These are phyloP conservation scores for Drosophila asahinai DNA, from an alignment of 1,140 invertebrate genomes.

Conservation along the genomic window DNA sequence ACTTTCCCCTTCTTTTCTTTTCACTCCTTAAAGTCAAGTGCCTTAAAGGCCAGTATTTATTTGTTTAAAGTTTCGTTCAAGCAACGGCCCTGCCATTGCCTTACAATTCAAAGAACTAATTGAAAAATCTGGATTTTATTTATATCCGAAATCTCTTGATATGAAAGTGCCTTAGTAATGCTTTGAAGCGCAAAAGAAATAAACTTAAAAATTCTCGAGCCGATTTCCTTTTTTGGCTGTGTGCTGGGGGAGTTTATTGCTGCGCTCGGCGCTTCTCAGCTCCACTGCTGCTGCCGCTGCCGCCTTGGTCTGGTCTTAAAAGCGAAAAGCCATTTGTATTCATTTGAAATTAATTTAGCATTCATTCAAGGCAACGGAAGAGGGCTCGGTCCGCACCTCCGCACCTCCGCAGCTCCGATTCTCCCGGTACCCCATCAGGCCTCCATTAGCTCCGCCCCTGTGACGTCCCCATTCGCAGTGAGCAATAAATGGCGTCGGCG, in stretches of 20 bases:
- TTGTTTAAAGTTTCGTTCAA: neutral
- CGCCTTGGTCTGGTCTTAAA: slow-evolving; percentile 70
- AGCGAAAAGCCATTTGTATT: slow-evolving; percentile 84
- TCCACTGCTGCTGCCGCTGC: slow-evolving; percentile 6
- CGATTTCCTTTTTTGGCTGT: slow-evolving; percentile 27
- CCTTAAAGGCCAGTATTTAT: neutral
- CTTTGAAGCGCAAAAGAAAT: slow-evolving; percentile 22
- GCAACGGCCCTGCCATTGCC: neutral
- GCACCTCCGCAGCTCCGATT: neutral
- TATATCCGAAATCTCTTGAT: slow-evolving; percentile 21
- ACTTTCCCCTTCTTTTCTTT: too few species aligned
- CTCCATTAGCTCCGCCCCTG: slow-evolving; percentile 21
- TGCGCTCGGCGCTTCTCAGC: slow-evolving; percentile 40
- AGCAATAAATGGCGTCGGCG: slow-evolving; percentile 71
- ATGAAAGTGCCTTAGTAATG: slow-evolving; percentile 8
- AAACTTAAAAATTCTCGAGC: slow-evolving; percentile 30
- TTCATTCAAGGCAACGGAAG: slow-evolving; percentile 78
- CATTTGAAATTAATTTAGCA: slow-evolving; percentile 84
- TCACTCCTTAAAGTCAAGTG: neutral
- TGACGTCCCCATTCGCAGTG: slow-evolving; percentile 30
- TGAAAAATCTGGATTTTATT: slow-evolving; percentile 29
- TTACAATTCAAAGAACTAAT: slow-evolving; percentile 7
- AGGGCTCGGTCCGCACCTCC: slow-evolving; percentile 18
- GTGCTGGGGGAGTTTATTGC: slow-evolving; percentile 52
- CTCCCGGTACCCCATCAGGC: neutral